A percentile compares a stretch with the other conserved stretches of the same genome.
phyloP scores from a whole-genome alignment of 2,888 invertebrate genomes.

The Myopa tessellatipennis region DNA sequence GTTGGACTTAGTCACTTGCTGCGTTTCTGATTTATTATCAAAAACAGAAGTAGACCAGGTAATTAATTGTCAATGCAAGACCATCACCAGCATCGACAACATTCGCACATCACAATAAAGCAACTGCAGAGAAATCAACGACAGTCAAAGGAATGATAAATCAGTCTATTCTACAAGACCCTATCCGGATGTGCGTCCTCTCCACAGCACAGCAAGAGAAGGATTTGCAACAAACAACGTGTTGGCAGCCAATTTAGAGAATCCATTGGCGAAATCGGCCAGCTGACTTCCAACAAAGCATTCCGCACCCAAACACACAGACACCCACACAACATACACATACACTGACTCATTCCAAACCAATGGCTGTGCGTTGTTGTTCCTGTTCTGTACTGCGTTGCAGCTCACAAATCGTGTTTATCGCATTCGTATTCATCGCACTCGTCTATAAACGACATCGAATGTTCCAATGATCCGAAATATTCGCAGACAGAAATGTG shows the following conservation, averaged over 20 bases:
- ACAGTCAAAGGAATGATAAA: constrained; percentile 35
- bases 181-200: constrained; percentile 7
- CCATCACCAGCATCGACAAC: background rate
- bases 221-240: constrained; percentile 25
- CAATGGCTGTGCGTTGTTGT: constrained; percentile 1
- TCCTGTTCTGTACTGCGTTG: background rate
- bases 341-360: background rate
- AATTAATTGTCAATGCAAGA: background rate
- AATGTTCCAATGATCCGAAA: background rate
- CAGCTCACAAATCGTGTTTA: constrained; percentile 30
- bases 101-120: background rate
- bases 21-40: no score
- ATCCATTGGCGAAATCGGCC: constrained; percentile 11
- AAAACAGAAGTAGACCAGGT: no score
- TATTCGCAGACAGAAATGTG: background rate
- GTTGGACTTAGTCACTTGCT: no score
- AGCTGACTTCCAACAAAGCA: background rate
- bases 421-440: constrained; percentile 28
- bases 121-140: background rate
- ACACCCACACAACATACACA: no score
- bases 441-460: background rate
- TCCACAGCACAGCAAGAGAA: background rate
- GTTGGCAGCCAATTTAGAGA: constrained; percentile 34
- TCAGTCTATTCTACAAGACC: constrained; percentile 10
- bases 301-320: background rate